Conservation (phyloP, 37 sponge, comb jelly and placozoan genomes). For the Halichondria panicea region DNA sequence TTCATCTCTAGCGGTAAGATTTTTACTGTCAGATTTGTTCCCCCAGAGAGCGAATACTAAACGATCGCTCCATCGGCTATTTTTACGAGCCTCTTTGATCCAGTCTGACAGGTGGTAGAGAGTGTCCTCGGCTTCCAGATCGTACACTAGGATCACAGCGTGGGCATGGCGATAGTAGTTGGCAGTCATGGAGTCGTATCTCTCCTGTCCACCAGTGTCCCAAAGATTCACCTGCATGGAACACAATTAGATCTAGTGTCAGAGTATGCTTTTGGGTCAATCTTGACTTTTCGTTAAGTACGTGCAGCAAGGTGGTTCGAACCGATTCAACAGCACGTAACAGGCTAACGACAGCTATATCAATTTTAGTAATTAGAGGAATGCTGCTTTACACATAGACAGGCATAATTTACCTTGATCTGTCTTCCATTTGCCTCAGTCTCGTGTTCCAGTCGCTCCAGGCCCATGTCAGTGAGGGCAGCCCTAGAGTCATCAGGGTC, state of each 20-base stretch:
- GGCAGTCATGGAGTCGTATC: conserved; percentile 24
- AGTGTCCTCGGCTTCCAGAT: conserved; percentile 1
- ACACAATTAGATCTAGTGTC: not conserved
- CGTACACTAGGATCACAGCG: conserved; percentile 56
- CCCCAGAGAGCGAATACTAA: conserved; percentile 50
- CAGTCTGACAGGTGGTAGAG: conserved; percentile 24
- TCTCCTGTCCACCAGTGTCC: conserved; percentile 50
- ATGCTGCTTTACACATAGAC: too few relatives aligned
- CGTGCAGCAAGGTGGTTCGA: too few relatives aligned
- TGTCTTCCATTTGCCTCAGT: conserved; percentile 1
- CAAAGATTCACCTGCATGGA: conserved; percentile 36
- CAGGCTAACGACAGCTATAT: too few relatives aligned
- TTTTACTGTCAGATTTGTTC: too few relatives aligned
- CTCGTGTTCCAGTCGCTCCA: not conserved
- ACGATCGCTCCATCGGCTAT: not conserved
- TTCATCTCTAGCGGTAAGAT: conserved; percentile 4
- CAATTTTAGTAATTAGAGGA: too few relatives aligned
- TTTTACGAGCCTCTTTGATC: conserved; percentile 1
- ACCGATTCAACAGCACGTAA: too few relatives aligned
- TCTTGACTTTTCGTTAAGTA: too few relatives aligned
- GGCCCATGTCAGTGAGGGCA: too few relatives aligned
- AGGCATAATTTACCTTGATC: too few relatives aligned
- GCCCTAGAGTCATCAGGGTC: too few relatives aligned
- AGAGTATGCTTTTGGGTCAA: too few relatives aligned
- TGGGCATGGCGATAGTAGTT: conserved; percentile 39